phyloP scores from a whole-genome alignment of 2,888 invertebrate genomes.

The Leucoma salicis region DNA sequence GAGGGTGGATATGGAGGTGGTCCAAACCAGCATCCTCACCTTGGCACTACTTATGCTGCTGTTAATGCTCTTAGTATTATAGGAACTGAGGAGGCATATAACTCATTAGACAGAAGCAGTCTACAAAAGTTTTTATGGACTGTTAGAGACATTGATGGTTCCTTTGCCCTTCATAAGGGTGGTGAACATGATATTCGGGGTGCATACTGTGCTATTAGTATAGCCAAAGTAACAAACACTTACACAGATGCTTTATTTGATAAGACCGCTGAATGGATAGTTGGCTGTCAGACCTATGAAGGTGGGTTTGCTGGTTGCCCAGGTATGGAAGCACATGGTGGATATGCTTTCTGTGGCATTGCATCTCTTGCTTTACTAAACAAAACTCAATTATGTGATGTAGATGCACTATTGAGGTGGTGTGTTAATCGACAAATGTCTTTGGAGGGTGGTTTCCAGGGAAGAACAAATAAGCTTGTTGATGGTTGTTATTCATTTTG shows the following conservation, averaged over 20 bases:
- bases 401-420: slow-evolving; percentile 92
- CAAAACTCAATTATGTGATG: slow-evolving; percentile 87
- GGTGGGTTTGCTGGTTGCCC: slow-evolving; percentile 96
- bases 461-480: slow-evolving; percentile 98
- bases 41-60: slow-evolving; percentile 99
- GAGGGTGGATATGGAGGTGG: slow-evolving; percentile 97
- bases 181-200: slow-evolving; percentile 98
- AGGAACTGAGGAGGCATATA: slow-evolving; percentile 92
- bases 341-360: slow-evolving; percentile 99
- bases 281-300: slow-evolving; percentile 98
- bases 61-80: slow-evolving; percentile 95
- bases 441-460: slow-evolving; percentile 98
- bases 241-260: slow-evolving; percentile 90
- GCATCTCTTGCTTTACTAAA: slow-evolving; percentile 93
- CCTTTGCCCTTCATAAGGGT: slow-evolving; percentile 94
- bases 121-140: slow-evolving; percentile 90
- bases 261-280: slow-evolving; percentile 95
- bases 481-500: slow-evolving; percentile 99
- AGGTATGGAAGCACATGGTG: slow-evolving; percentile 99
- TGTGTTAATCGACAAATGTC: slow-evolving; percentile 94
- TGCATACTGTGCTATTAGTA: slow-evolving; percentile 97
- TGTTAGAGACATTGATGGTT: slow-evolving; percentile 91
- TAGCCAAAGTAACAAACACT: slow-evolving; percentile 92
- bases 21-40: slow-evolving; percentile 94
- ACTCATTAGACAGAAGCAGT: slow-evolving; percentile 90